Evolutionary conservation across 2,797 vertebrate genomes (phyloP).

Genomic region (Callimico goeldii): DNA sequence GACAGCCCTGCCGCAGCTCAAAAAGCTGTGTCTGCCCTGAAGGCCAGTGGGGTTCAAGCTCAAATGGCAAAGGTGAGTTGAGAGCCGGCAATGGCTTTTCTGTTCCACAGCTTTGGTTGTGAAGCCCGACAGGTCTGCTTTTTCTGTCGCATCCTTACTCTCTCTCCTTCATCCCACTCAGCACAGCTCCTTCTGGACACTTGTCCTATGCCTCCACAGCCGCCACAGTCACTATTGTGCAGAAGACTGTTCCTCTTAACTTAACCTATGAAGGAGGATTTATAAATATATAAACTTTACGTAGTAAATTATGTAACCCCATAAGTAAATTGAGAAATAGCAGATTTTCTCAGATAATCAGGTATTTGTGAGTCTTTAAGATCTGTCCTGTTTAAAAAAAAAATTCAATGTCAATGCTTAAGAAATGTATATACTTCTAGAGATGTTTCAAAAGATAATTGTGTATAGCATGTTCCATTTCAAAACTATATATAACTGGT

Average conservation of each 20-base stretch:
- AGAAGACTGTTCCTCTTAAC: neutral
- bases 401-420: neutral
- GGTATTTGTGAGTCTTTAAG: neutral
- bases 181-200: neutral
- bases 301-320: neutral
- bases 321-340: neutral
- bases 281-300: neutral
- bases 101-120: neutral
- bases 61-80: constrained; percentile 99
- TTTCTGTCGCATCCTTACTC: too few species aligned
- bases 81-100: neutral
- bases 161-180: rapidly evolving
- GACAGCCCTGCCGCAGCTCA: constrained; percentile 97
- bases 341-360: neutral
- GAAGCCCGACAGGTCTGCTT: neutral
- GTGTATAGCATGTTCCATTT: neutral
- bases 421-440: neutral
- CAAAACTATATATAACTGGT: neutral
- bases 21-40: constrained; percentile 97
- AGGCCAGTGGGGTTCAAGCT: constrained; percentile 96
- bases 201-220: neutral
- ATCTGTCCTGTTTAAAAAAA: neutral
- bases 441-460: neutral
- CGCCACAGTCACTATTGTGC: neutral
- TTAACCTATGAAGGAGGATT: neutral